Evolutionary conservation across 2,113 vertebrate genomes (phyloP), one percentile per base, ranked within the genome.

Genomic region (Rostratula benghalensis): DNA sequence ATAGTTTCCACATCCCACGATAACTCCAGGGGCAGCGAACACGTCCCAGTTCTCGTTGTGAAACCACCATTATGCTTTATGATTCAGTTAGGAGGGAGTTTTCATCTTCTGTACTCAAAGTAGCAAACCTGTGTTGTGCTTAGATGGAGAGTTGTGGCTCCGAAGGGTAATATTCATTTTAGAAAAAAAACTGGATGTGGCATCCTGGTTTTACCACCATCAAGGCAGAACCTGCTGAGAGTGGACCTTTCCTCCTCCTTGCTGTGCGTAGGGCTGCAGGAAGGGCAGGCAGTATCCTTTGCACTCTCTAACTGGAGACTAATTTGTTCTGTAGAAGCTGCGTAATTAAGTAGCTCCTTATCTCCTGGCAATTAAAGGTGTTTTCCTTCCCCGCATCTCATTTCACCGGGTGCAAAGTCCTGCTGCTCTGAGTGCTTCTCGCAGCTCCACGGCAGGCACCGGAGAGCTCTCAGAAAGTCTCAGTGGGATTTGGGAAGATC

Each of bases 1-100:
- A 92, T 75, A 91, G 63, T 93, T 96, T 91, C 89, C 93, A 77
- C 96, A 80, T 94, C 96, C 96, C 96, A 97, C 87, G n/a, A 3
- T 51, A 76, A 84, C 83, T 90, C 86, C 92, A 82, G 83, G 87
- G 93, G 74, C 93, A 93, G 74, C 89, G 92, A 76, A 59, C 73
- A 50, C 57, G 22, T 5, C 73, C 31, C 6, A 1, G 78, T 27
- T 65, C 89, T 70, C 6, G 1, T 31, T 67, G 80, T 68, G 90
- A 84, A 95, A 54, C 31, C 51, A 3, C 25, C 0, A 2, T 30
- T 79, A 3, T 16, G 1, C 43, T 71, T 65, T 85, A 10, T 21
- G 20, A 16, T 39, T 53, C 15, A 2, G 4, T 60, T 54, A 23
- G 14, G 65, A 15, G 63, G 28, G 56, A 39, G 60, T 21, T 53